Base-by-base conservation (phyloP, 1,140 invertebrate genomes). In the Macrosteles quadrilineatus region DNA sequence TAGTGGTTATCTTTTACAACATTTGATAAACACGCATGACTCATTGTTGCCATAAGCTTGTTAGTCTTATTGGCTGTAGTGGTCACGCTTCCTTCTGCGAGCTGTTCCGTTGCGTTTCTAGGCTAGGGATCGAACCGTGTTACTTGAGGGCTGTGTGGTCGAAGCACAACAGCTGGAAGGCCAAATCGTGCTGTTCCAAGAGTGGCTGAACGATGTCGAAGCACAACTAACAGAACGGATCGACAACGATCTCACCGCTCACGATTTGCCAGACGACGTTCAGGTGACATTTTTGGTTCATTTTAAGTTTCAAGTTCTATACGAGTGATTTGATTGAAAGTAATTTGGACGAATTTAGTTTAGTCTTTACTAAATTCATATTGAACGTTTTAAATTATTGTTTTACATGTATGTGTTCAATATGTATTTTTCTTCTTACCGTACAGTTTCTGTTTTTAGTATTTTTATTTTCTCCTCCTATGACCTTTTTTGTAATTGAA, bases 121-220 rank as follows among this genome's bases (percentile, higher is more conserved):
- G 90, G 92, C 91, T 63, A 85, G 85, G 73, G 86, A 90, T 73
- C 87, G 90, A 69, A 86, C 89, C 59, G 83, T 86, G 74, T 82
- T 89, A 72, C 82, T 96, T 74, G 92, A 95, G 81, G 83, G 85
- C 74, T 88, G 87, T 63, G 90, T 93, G 65, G 87, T 86, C 70
- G 88, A 92, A 81, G 91, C 92, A 30, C 91, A 94, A 79, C 87
- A 87, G 71, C 90, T 87, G 40, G 93, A 96, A 82, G 84, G 87
- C 70, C 85, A 90, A 57, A 86, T 95, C 73, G 84, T 92, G 70
- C 85, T 87, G 55, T 86, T 94, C 80, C 89, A 92, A 75, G 86
- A 91, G 57, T 94, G 91, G 87, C 85, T 95, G 76, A 85, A 83
- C 59, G 86, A 90, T 77, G 85, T 91, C 73, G 88, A 90, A 76